Base-by-base conservation (phyloP, 2,797 vertebrate genomes). In the Premnoplex brunnescens region DNA sequence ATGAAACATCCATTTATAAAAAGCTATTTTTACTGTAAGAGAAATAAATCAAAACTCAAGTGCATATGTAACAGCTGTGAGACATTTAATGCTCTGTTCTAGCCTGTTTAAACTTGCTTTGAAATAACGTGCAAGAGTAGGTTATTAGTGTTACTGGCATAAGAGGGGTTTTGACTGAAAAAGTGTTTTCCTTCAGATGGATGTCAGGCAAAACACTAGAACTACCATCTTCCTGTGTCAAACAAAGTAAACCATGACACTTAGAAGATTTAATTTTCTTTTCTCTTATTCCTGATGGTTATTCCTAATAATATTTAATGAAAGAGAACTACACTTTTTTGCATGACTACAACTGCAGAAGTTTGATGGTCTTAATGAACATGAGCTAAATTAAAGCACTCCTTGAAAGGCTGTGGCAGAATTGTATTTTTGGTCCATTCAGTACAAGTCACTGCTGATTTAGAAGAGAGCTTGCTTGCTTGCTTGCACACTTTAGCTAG, bases 401-500 rank as follows among this genome's bases (percentile, higher is more conserved):
- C 66, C 44, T 30, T 16, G 28, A 67, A 88, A 75, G 46, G 92
- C 62, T 76, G 90, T 74, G 64, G 71, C 73, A 95, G 89, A 93
- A 85, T 85, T 59, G 69, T 60, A 77, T 52, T 95, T 85, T 95
- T 58, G 73, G 74, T 92, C 54, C 32, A 3, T 88, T 96, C 93
- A 84, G 76, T 91, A 94, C 85, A 88, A 95, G 82, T 79, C 91
- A 91, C 92, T 96, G 91, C 79, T 94, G 93, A 90, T 96, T 96
- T 95, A 81, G 27, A 97, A 96, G 86, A 85, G 37, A 74, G 48
- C 69, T 91, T 92, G 4, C 75, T 74, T 87, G 21, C 59, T 91
- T 96, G 67, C 89, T 94, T 96, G 85, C 90, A 82, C 96, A 96
- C 79, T 97, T 97, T 71, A 93, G 66, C 85, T 94, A 41, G 87